Evolutionary conservation across 2,888 invertebrate genomes (phyloP), one percentile per base, ranked within the genome.

Genomic region (Elysia crispata): DNA sequence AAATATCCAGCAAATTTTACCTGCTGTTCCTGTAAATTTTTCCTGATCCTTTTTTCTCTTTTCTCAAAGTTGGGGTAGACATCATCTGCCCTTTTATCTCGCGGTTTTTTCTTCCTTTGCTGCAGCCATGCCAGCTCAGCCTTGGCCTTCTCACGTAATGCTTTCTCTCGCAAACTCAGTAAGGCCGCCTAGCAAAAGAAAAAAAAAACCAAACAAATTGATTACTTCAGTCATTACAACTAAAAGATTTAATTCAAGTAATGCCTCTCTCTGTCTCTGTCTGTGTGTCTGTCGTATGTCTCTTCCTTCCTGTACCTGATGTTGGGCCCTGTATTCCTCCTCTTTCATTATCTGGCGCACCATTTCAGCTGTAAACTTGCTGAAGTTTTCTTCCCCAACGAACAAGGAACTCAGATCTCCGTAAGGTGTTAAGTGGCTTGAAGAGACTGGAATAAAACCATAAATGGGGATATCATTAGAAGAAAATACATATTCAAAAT

Each of bases 91-190:
- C 94, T 94, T 74, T 94, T 94, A 85, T 94, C 93, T 78, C 93
- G 92, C 49, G 94, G 92, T 83, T 89, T 90, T 88, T 93, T 94
- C 89, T 95, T 95, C 87, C 95, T 95, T 72, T 95, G 94, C 89
- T 95, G 95, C 25, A 95, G 89, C 93, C 94, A 94, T 0, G 94
- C 93, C 83, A 95, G 91, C 91, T 95, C 94, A 0, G 94, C 94
- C 90, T 94, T 94, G 0, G 95, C 95, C 84, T 95, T 93, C 91
- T 95, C 95, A 60, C 94, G 93, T 77, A 95, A 90, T 0, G 94
- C 94, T 87, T 95, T 94, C 89, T 95, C 95, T 11, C 95, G 93
- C 77, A 95, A 94, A 89, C 95, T 94, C 69, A 95, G 93, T 64
- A 95, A 91, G 67, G 94, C 93, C 83, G 94, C 93, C 86, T 95